A percentile compares a stretch with the other conserved stretches of the same genome.
Evolutionary conservation across 30 jellyfish, hydroid and myxozoan genomes (phyloP).

Genomic region (Pelagia noctiluca): DNA sequence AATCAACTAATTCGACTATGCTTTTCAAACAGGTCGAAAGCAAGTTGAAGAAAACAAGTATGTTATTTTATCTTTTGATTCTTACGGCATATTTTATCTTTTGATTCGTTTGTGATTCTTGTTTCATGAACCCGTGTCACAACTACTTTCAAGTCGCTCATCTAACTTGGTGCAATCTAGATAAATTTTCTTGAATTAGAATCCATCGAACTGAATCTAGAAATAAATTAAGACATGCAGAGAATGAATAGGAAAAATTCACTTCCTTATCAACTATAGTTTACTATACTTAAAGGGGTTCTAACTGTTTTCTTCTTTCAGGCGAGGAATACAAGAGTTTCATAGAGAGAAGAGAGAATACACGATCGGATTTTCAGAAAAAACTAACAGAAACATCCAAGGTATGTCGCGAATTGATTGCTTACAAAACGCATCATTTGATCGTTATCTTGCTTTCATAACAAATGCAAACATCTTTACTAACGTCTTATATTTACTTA

Average conservation of each 20-base stretch:
- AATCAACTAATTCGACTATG: neutral
- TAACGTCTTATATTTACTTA: too few species aligned
- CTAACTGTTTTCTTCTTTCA: constrained; percentile 13
- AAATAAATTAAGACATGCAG: too few species aligned
- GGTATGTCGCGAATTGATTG: constrained; percentile 48
- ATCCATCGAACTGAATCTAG: too few species aligned
- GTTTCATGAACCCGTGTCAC: too few species aligned
- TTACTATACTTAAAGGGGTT: neutral
- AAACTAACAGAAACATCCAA: constrained; percentile 76
- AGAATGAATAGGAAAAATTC: too few species aligned
- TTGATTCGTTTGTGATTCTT: too few species aligned
- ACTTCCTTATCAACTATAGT: neutral
- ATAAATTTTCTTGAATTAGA: too few species aligned
- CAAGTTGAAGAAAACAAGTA: constrained; percentile 83
- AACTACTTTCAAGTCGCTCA: too few species aligned
- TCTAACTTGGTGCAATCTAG: too few species aligned
- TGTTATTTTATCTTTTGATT: neutral
- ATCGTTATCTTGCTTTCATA: too few species aligned
- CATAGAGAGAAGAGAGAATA: constrained; percentile 82
- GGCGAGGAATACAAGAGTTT: constrained; percentile 89
- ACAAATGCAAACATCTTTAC: too few species aligned
- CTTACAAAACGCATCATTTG: too few species aligned
- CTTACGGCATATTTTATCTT: neutral
- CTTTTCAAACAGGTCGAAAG: constrained; percentile 71
- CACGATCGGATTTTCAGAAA: constrained; percentile 80